Evolutionary conservation across 2,888 invertebrate genomes (phyloP).

Genomic region (Nomada flava): DNA sequence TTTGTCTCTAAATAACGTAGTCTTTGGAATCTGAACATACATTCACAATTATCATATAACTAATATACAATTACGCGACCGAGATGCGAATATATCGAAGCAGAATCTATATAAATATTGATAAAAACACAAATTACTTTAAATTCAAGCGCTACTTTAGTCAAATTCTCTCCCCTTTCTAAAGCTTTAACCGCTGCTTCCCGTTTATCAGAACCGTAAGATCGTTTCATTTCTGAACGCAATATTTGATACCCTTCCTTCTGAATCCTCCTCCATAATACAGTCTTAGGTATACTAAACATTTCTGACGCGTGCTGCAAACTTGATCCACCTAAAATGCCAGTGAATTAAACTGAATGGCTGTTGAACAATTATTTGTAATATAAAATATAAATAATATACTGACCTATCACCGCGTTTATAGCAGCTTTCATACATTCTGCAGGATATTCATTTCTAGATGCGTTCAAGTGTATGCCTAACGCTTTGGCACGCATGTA

Average conservation of each 20-base stretch:
- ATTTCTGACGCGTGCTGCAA: conserved; percentile 83
- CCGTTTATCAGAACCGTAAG: conserved; percentile 80
- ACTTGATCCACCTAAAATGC: conserved; percentile 81
- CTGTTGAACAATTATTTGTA: conserved; percentile 2
- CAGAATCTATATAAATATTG: neutral
- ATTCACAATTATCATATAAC: neutral
- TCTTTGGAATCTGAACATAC: conserved; percentile 82
- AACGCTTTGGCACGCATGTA: conserved; percentile 83
- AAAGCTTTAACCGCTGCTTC: conserved; percentile 83
- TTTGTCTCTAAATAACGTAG: conserved; percentile 84
- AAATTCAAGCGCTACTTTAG: conserved; percentile 83
- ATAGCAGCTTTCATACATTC: conserved; percentile 83
- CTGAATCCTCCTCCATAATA: conserved; percentile 84
- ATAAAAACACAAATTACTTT: conserved; percentile 73
- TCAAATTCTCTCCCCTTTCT: conserved; percentile 83
- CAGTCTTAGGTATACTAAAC: conserved; percentile 84
- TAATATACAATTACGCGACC: neutral
- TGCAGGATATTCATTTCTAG: conserved; percentile 82
- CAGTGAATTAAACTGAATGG: conserved; percentile 3
- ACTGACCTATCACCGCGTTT: conserved; percentile 81
- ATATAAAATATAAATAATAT: conserved; percentile 14
- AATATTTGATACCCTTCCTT: conserved; percentile 81
- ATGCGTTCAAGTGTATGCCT: conserved; percentile 81
- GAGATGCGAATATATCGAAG: neutral
- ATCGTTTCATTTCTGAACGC: conserved; percentile 77